These are phyloP conservation scores for Aldabrachelys gigantea DNA, from an alignment of 2,113 vertebrate genomes.

Conservation along the genomic window DNA sequence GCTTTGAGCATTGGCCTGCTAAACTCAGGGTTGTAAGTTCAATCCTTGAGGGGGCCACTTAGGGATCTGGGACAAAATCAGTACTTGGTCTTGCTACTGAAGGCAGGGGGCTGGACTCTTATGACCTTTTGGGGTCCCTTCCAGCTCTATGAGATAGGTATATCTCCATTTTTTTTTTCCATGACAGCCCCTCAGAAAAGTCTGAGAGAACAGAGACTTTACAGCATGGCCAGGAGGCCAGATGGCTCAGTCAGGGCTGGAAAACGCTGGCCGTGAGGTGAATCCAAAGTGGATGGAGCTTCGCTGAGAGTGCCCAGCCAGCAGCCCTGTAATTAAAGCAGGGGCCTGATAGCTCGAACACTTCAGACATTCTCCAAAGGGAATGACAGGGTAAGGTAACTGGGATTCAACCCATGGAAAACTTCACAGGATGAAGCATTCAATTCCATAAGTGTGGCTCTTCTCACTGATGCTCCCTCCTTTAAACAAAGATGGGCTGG, in stretches of 20 bases:
- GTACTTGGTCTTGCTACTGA: too few species aligned
- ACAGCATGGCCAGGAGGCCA: background rate
- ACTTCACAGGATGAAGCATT: accelerated
- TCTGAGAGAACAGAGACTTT: background rate
- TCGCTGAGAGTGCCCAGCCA: background rate
- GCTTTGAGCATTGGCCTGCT: too few species aligned
- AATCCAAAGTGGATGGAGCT: background rate
- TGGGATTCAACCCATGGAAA: background rate
- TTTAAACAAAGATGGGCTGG: background rate
- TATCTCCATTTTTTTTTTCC: too few species aligned
- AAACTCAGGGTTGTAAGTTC: too few species aligned
- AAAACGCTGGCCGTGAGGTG: background rate
- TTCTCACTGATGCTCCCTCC: background rate
- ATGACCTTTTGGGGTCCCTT: too few species aligned
- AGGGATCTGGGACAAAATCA: too few species aligned
- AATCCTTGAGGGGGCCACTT: too few species aligned
- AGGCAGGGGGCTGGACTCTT: too few species aligned
- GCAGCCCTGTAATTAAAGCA: background rate
- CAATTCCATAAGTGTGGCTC: background rate
- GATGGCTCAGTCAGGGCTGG: background rate
- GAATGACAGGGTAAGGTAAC: background rate
- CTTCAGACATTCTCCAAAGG: background rate
- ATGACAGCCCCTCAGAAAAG: background rate
- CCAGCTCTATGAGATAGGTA: too few species aligned
- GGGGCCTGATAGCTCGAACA: accelerated